A percentile compares a stretch with the other conserved stretches of the same genome.
Evolutionary conservation across 1,140 invertebrate species (phyloP).

Genomic region (Leguminivora glycinivorella): DNA sequence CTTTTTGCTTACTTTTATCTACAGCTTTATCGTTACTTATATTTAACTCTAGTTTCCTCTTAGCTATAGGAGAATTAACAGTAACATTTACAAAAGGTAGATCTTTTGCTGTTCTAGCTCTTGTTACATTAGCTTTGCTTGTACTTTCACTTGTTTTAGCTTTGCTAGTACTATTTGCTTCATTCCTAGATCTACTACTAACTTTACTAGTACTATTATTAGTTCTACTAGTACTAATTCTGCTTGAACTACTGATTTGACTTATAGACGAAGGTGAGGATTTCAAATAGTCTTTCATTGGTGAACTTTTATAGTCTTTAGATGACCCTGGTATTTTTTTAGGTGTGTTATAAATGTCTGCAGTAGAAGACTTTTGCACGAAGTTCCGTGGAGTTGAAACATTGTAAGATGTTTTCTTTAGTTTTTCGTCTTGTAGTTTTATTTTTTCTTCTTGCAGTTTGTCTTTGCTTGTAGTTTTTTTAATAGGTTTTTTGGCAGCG

Average conservation of each 20-base stretch:
- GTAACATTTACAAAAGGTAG: slow-evolving; percentile 56
- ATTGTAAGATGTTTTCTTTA: slow-evolving; percentile 46
- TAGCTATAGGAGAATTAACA: slow-evolving; percentile 65
- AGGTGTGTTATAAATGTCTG: slow-evolving; percentile 65
- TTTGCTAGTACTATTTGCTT: background rate
- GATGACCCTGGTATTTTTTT: slow-evolving; percentile 46
- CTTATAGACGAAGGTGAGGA: slow-evolving; percentile 51
- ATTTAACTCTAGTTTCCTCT: slow-evolving; percentile 47
- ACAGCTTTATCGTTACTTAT: slow-evolving; percentile 31
- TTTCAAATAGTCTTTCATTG: slow-evolving; percentile 59
- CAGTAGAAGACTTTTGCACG: slow-evolving; percentile 50
- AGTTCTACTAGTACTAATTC: background rate
- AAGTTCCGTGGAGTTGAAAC: slow-evolving; percentile 54
- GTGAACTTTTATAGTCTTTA: slow-evolving; percentile 41
- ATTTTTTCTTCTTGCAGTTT: slow-evolving; percentile 44
- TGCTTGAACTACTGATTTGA: slow-evolving; percentile 32
- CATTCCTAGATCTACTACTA: background rate
- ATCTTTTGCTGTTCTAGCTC: slow-evolving; percentile 36
- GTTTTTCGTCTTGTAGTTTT: slow-evolving; percentile 50
- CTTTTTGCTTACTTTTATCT: slow-evolving; percentile 11
- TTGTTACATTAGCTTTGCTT: background rate
- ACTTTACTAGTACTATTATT: background rate
- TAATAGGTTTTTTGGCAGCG: slow-evolving; percentile 33
- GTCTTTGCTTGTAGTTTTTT: slow-evolving; percentile 41
- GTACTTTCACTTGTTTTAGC: background rate